Evolutionary conservation across 2,888 invertebrate species (phyloP).

Genomic region (Polyommatus iphigenia): DNA sequence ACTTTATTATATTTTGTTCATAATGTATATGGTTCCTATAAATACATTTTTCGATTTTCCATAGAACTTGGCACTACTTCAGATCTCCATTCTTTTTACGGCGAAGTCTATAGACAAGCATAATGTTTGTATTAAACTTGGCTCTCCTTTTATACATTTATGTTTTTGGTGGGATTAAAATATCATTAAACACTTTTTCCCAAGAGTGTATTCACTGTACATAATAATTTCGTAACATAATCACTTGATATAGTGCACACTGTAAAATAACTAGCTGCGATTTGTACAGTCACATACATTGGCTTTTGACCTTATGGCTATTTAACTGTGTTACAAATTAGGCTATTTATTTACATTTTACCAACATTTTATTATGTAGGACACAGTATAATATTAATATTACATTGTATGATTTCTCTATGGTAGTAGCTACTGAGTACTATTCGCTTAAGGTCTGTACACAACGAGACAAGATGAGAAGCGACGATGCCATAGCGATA

Average conservation of each 20-base stretch:
- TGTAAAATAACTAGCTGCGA: not conserved
- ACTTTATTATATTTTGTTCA: too few relatives aligned
- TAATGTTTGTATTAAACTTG: too few relatives aligned
- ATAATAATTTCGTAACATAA: conserved; percentile 4
- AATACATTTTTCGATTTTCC: too few relatives aligned
- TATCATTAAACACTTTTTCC: not conserved
- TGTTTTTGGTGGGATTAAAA: conserved; percentile 32
- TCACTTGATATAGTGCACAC: conserved; percentile 19
- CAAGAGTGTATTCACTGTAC: not conserved
- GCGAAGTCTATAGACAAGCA: too few relatives aligned
- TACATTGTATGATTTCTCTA: not conserved
- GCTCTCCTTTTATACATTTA: too few relatives aligned
- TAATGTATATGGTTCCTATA: too few relatives aligned
- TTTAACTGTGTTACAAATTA: not conserved
- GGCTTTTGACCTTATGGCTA: not conserved
- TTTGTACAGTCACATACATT: conserved; percentile 9
- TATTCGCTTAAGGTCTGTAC: not conserved
- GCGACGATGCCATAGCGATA: too few relatives aligned
- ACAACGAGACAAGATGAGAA: too few relatives aligned
- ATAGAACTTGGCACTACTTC: too few relatives aligned
- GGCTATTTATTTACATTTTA: not conserved
- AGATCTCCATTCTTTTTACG: too few relatives aligned
- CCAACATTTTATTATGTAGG: not conserved
- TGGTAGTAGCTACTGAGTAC: not conserved
- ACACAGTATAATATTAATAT: not conserved